Base-by-base conservation (phyloP, 2,888 invertebrate species). In the Parnassius apollo region DNA sequence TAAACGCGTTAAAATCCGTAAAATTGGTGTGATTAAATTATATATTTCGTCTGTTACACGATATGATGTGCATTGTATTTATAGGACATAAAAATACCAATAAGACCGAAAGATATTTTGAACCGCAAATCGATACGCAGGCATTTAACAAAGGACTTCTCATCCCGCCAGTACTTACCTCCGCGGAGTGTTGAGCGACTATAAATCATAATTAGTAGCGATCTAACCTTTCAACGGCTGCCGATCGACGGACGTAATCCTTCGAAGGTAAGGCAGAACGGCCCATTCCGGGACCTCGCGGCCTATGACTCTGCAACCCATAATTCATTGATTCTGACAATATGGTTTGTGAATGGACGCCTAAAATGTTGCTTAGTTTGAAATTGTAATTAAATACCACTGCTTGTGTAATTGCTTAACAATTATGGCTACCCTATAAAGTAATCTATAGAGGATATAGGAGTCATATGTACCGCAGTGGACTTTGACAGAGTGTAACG, bases 161-260 rank as follows among this genome's bases (percentile, higher is more conserved):
- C 50, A 22, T 12, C 46, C 35, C 62, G 59, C 35, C 50, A 22
- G 59, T 66, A 66, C 61, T n/a, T 45, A 62, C 60, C 65, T 50
- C 59, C 61, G 44, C 57, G 13, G 13, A 13, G 46, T 53, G 63
- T 50, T 59, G 63, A 50, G 22, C 42, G 57, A 59, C 69, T 65
- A 86, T 89, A 89, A 89, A 89, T 89, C 86, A 89, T 90, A 88
- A 89, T 90, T 90, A 90, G 80, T 76, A 57, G 66, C 73, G 78
- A 77, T 71, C 75, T 74, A 76, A 82, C 83, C 79, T 85, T 82
- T 88, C 87, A 85, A 75, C 88, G 85, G 86, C 79, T 88, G 88
- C 87, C 87, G 84, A 88, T 83, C 76, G 76, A 62, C 71, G 62
- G 73, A 74, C 75, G 66, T 85, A 84, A 86, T 80, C 85, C 84